Conservation (phyloP, 30 jellyfish, hydroid and myxozoan species). For the Turritopsis dohrnii region DNA sequence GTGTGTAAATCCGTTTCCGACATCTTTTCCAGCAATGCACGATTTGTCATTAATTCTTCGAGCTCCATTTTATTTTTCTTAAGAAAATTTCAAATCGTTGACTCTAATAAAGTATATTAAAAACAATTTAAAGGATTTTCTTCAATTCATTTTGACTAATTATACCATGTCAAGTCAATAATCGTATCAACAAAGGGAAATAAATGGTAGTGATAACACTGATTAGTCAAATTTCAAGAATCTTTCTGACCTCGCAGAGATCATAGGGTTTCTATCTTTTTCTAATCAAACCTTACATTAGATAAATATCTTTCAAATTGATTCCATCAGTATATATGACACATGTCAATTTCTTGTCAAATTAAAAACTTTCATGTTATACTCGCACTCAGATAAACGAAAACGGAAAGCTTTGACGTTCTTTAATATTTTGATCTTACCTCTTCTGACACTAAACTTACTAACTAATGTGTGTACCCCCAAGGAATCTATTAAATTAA, state of each 20-base stretch:
- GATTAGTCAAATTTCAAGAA: not conserved
- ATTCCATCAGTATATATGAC: not conserved
- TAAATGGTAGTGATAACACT: not conserved
- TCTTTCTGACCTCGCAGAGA: not conserved
- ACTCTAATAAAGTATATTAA: not conserved
- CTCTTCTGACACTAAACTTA: too few relatives aligned
- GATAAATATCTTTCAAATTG: not conserved
- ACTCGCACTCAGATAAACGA: not conserved
- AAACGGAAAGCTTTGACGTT: too few relatives aligned
- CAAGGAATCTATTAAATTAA: too few relatives aligned
- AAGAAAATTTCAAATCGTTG: not conserved
- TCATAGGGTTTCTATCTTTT: not conserved
- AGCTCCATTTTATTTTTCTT: conserved; percentile 12
- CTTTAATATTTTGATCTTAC: too few relatives aligned
- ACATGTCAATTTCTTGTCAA: not conserved
- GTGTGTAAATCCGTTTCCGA: conserved; percentile 30
- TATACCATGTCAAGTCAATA: not conserved
- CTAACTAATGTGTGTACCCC: too few relatives aligned
- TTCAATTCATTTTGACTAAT: not conserved
- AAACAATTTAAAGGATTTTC: not conserved
- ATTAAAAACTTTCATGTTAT: not conserved
- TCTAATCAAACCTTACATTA: not conserved
- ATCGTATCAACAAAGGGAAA: not conserved
- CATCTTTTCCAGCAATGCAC: conserved; percentile 34
- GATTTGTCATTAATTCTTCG: conserved; percentile 35